Conservation (phyloP, 2,113 vertebrate genomes). For the chimpanzee (Pan troglodytes) region NHGRI_mPanTro3-v2.1_pri NC_072398.2:190707501-190708000, state of each 20-base stretch:
- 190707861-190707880: slow-evolving; percentile 16
- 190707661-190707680: background rate
- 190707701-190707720: background rate
- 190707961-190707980: background rate
- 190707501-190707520: background rate
- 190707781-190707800: background rate
- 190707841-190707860: background rate
- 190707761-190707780: slow-evolving; percentile 5
- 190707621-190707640: background rate
- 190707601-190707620: background rate
- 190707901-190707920: slow-evolving; percentile 24
- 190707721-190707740: background rate
- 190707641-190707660: background rate
- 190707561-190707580: background rate
- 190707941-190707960: background rate
- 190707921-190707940: background rate
- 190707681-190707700: background rate
- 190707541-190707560: background rate
- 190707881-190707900: background rate
- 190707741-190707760: slow-evolving; percentile 23
- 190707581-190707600: background rate
- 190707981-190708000: background rate
- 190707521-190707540: background rate
- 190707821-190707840: background rate
- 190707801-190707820: background rate